Base-by-base conservation (phyloP, 1,140 invertebrate genomes). In the Nasonia vitripennis region DNA sequence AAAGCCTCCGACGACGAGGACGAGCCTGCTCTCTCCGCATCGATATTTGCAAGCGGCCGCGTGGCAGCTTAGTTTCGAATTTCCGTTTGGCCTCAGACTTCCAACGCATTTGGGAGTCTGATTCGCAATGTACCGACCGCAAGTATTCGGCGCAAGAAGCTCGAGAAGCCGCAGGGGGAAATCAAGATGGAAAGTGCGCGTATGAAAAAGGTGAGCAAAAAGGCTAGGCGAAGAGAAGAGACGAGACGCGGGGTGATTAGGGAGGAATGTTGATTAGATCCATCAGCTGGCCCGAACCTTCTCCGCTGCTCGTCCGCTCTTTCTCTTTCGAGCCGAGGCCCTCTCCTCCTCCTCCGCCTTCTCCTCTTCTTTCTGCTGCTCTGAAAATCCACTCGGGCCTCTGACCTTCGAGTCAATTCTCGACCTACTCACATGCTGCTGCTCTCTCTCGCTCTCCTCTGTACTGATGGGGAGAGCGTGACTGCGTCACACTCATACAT, bases 191-290 rank as follows among this genome's bases (percentile, higher is more conserved):
- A 84, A 84, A 84, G 77, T 84, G 55, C 67, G 86, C 81, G 75
- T 45, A 73, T 45, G 83, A 85, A 82, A 85, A 77, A 82, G 37
- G 80, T 31, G 41, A 48, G 71, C 81, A 85, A 82, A 84, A 88
- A 86, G 79, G 78, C 78, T 55, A 81, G 45, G 78, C 81, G 45
- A 68, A 83, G 37, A 27, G 78, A 34, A 73, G 78, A n/a, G 62
- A 20, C 11, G 55, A 86, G 87, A 80, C 75, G 80, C 77, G 87
- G 80, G 83, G 89, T 89, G 90, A 91, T 92, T 91, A 92, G 91
- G 89, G 83, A 89, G 89, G 89, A 91, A 90, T 89, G 89, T 89
- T 89, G 90, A 93, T 93, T 93, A 93, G 92, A 93, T 93, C 90
- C 92, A 93, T 93, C 91, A 93, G 91, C 90, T 91, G 89, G 90